Percentiles rank a stretch among this genome's conserved stretches.
These are phyloP conservation scores for Alcedo quadribrachys DNA, from an alignment of 2,797 vertebrate genomes.

Conservation along the genomic window DNA sequence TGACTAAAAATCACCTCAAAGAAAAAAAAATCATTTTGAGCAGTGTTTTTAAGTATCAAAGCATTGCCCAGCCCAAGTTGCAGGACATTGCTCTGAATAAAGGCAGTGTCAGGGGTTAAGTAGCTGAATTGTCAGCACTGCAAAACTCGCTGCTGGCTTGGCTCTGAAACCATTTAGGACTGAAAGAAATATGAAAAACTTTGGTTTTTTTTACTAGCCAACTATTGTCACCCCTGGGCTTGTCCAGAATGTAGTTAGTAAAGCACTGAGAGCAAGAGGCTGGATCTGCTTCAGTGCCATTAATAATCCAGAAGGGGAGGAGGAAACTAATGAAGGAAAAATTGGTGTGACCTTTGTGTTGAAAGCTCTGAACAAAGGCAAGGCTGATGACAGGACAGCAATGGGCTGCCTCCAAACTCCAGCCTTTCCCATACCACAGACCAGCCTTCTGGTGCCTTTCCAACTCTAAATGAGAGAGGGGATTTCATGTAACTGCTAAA, in stretches of 20 bases:
- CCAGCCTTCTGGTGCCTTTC: not conserved
- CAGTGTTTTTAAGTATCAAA: not conserved
- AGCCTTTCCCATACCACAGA: not conserved
- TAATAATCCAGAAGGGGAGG: not conserved
- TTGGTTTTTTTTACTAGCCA: not conserved
- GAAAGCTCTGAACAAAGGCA: conserved; percentile 27
- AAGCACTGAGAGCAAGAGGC: not conserved
- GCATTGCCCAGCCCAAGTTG: not conserved
- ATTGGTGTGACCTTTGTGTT: not conserved
- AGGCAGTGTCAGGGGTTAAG: conserved; percentile 25
- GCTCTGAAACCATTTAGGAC: not conserved
- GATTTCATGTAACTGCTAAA: not conserved
- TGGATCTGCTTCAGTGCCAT: not conserved
- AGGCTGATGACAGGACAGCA: not conserved
- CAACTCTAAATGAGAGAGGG: not conserved
- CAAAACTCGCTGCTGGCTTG: not conserved
- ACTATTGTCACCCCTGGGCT: not conserved
- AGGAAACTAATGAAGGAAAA: not conserved
- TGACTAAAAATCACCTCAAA: not conserved
- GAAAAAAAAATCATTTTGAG: not conserved
- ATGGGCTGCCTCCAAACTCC: not conserved
- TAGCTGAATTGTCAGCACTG: not conserved
- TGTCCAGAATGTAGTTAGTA: not conserved
- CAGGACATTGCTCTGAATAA: not conserved
- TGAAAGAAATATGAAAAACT: not conserved